Evolutionary conservation across 2,113 vertebrate genomes (phyloP), one percentile per base, ranked within the genome.

Genomic region (Capra hircus): DNA sequence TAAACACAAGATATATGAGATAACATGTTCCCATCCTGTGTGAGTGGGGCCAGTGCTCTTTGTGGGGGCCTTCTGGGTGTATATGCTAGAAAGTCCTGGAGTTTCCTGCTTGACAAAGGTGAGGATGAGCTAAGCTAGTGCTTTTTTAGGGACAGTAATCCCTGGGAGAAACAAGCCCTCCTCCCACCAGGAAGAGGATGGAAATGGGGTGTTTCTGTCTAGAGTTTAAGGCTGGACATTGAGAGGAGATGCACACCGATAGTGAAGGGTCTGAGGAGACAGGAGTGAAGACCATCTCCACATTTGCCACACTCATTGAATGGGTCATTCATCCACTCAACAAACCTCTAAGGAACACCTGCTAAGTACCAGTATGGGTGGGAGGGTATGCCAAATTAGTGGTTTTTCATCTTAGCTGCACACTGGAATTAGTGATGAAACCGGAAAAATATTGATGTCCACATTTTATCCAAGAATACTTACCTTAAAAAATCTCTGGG

Each of bases 1-100:
- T 74, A 97, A 94, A 88, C 82, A 96, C 30, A 9, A 85, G 94
- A 82, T 88, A 96, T 82, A 95, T 95, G 90, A 98, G 92, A 96
- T 80, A 82, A 95, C 82, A n/a, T 83, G 84, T 96, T 96, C 71
- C 27, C 48, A 81, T 93, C 83, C 92, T 91, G 60, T 95, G 21
- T 82, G 77, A 93, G 77, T 78, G 84, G 93, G 77, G 55, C 77
- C 78, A 52, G 48, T 88, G 55, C 80, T 71, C 59, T 90, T 95
- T 52, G n/a, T 71, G 19, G 67, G 28, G 12, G 23, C 7, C 77
- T 96, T 91, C 27, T 77, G 53, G 33, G 62, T 94, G 25, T 92
- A n/a, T 62, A 45, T 80, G 92, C 23, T 12, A 98, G 92, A 96
- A 97, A 89, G 45, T 48, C 13, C 30, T 25, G 25, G 82, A 93